Evolutionary conservation across 2,797 vertebrate species (phyloP).

Genomic region (Channallabes apus): DNA sequence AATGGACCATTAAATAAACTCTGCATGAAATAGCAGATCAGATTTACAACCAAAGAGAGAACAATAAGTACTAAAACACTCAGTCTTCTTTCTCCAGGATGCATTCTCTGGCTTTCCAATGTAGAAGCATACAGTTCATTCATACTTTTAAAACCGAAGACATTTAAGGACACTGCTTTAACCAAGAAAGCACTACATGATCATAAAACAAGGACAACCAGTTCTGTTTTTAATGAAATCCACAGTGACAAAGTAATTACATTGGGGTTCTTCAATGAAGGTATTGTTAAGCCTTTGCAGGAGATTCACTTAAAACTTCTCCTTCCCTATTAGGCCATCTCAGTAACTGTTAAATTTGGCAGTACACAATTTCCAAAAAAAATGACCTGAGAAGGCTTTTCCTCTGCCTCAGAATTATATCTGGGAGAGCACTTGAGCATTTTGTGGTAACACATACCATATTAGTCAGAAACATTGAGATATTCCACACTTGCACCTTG

Average conservation of each 20-base stretch:
- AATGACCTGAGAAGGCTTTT: slow-evolving; percentile 14
- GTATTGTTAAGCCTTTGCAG: neutral
- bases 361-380: neutral
- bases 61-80: slow-evolving; percentile 51
- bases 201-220: slow-evolving; percentile 12
- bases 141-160: neutral
- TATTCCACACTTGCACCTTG: slow-evolving; percentile 33
- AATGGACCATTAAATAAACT: slow-evolving; percentile 59
- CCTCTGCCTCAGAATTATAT: slow-evolving; percentile 14
- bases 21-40: slow-evolving; percentile 67
- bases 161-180: slow-evolving; percentile 12
- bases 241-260: slow-evolving; percentile 13
- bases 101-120: slow-evolving; percentile 24
- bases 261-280: neutral
- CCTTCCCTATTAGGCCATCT: neutral
- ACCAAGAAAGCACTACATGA: neutral
- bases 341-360: slow-evolving; percentile 15
- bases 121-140: slow-evolving; percentile 26
- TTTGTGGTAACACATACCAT: slow-evolving; percentile 30
- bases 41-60: slow-evolving; percentile 70
- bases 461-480: slow-evolving; percentile 34
- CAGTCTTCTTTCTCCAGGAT: slow-evolving; percentile 14
- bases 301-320: neutral
- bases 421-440: slow-evolving; percentile 12
- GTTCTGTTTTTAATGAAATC: slow-evolving; percentile 9